phyloP scores from a whole-genome alignment of 92 coral and sea anemone species.

The Zoanthus gigantus region DNA sequence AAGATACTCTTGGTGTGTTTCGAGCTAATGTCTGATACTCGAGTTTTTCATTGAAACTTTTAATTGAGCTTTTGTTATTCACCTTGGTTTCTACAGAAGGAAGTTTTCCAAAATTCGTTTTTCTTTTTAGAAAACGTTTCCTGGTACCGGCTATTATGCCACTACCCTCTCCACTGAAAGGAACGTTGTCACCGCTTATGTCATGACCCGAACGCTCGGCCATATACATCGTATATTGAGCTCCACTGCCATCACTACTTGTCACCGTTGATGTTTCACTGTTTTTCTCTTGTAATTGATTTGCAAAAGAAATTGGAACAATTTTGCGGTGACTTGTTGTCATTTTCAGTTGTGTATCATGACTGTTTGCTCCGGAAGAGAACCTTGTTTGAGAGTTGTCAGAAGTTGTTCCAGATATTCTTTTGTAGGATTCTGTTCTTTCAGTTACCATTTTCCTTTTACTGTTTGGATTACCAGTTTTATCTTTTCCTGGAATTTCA shows the following conservation, averaged over 20 bases:
- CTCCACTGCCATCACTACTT: conserved; percentile 19
- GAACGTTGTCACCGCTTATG: background rate
- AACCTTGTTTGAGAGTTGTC: background rate
- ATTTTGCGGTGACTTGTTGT: background rate
- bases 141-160: background rate
- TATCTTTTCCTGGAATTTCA: background rate
- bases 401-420: background rate
- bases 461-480: background rate
- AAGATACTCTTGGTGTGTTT: background rate
- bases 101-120: background rate
- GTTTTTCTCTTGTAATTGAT: background rate
- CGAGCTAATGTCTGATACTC: background rate
- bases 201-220: background rate
- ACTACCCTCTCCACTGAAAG: conserved; percentile 14
- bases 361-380: background rate
- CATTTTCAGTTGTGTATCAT: background rate
- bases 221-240: background rate
- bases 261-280: background rate
- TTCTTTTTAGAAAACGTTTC: background rate
- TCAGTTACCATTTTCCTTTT: background rate
- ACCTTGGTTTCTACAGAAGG: background rate
- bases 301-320: background rate
- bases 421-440: background rate
- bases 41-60: background rate
- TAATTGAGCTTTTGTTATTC: background rate